Evolutionary conservation across 2,797 vertebrate species (phyloP).

Genomic region (Sciurus carolinensis): DNA sequence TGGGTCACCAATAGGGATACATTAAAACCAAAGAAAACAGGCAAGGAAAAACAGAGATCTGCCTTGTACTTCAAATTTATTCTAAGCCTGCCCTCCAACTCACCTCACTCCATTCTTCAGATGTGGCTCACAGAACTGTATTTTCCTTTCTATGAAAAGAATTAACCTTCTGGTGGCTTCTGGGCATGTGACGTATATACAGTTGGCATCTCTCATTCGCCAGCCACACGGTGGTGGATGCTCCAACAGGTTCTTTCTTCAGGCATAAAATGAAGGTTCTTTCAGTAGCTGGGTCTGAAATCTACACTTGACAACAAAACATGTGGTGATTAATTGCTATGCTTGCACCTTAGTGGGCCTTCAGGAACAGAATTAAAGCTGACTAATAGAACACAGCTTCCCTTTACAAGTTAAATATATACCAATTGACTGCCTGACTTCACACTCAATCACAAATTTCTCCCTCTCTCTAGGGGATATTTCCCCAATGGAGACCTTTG

Average conservation of each 20-base stretch:
- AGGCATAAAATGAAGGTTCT: constrained; percentile 43
- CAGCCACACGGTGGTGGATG: background rate
- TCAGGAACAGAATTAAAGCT: background rate
- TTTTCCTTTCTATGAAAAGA: constrained; percentile 69
- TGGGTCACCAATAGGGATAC: constrained; percentile 84
- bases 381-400: background rate
- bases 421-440: constrained; percentile 14
- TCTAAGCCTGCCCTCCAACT: constrained; percentile 48
- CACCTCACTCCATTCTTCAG: constrained; percentile 11
- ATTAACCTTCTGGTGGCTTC: constrained; percentile 46
- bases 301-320: constrained; percentile 8
- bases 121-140: constrained; percentile 30
- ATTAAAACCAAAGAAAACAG: constrained; percentile 77
- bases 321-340: background rate
- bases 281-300: background rate
- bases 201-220: background rate
- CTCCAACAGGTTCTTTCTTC: background rate
- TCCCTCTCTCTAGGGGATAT: background rate
- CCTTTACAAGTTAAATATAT: constrained; percentile 29
- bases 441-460: background rate
- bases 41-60: constrained; percentile 59
- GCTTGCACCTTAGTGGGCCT: background rate
- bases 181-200: background rate
- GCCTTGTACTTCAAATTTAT: constrained; percentile 69
- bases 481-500: background rate